Conservation (phyloP, 2,113 vertebrate genomes). For the Ammodytes marinus region DNA sequence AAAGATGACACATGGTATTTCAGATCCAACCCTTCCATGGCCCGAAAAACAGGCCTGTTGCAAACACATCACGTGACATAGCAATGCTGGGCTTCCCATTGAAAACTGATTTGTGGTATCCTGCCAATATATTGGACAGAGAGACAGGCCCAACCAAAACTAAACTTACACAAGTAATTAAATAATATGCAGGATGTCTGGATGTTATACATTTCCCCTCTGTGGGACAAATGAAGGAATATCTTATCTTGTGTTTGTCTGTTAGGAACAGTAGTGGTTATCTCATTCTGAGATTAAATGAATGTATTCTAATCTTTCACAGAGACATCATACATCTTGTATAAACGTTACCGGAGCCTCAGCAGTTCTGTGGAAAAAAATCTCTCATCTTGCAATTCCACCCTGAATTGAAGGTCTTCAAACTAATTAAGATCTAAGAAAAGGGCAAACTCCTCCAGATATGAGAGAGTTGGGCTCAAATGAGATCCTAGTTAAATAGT, state of each 20-base stretch:
- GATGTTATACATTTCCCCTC: too few species aligned
- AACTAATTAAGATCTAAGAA: neutral
- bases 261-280: neutral
- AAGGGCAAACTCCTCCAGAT: neutral
- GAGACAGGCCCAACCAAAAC: neutral
- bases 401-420: neutral
- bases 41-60: neutral
- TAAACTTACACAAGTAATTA: neutral
- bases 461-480: neutral
- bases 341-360: neutral
- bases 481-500: neutral
- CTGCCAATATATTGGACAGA: neutral
- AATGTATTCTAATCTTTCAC: neutral
- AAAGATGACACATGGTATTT: slow-evolving; percentile 11
- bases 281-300: neutral
- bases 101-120: neutral
- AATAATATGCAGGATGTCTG: neutral
- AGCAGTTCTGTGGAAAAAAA: neutral
- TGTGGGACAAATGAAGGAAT: too few species aligned
- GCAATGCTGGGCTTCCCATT: neutral
- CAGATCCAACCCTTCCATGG: neutral
- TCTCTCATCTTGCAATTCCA: neutral
- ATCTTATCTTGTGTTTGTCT: neutral
- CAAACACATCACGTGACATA: neutral
- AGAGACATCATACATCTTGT: neutral